Evolutionary conservation across 30 jellyfish, hydroid and myxozoan species (phyloP).

Genomic region (Phacellophora camtschatica): DNA sequence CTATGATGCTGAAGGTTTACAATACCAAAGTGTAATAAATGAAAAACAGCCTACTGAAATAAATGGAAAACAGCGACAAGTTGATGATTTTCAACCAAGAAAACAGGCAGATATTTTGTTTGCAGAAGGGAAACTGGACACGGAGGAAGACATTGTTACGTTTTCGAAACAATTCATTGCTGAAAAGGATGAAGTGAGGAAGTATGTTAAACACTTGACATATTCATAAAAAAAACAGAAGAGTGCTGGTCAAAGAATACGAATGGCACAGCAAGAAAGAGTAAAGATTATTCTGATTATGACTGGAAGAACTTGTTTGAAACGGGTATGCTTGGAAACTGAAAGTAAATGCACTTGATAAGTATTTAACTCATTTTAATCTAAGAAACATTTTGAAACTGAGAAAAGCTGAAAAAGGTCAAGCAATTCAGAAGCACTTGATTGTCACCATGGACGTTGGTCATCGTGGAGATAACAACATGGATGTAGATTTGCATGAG

Average conservation of each 20-base stretch:
- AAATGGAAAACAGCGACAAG: constrained; percentile 1
- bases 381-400: neutral
- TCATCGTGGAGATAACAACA: neutral
- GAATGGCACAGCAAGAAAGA: neutral
- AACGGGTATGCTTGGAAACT: neutral
- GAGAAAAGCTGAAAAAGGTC: neutral
- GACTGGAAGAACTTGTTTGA: neutral
- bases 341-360: neutral
- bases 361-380: neutral
- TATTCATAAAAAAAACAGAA: neutral
- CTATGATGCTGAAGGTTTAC: constrained; percentile 3
- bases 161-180: constrained; percentile 1
- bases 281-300: neutral
- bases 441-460: neutral
- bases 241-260: neutral
- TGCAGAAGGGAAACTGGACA: neutral
- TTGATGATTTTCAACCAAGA: constrained; percentile 39
- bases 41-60: neutral
- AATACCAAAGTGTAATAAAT: neutral
- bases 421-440: neutral
- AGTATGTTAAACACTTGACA: neutral
- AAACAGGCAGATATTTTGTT: neutral
- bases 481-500: neutral
- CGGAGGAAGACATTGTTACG: constrained; percentile 3
- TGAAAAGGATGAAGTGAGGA: neutral